Percentiles rank a stretch among this genome's conserved stretches.
phyloP scores from a whole-genome alignment of 1,140 invertebrate genomes.

The Sitodiplosis mosellana region DNA sequence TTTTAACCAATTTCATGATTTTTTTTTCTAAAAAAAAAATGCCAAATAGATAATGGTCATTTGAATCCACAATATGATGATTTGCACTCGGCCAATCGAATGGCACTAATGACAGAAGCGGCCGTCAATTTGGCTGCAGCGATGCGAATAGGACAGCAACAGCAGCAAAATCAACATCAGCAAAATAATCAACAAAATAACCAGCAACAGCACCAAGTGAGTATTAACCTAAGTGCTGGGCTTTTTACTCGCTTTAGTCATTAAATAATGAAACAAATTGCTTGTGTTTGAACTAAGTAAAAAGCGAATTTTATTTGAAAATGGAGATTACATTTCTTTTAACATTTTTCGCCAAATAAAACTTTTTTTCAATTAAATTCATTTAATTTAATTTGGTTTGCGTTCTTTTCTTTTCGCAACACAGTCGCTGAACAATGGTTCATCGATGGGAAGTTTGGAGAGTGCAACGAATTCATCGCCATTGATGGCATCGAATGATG shows the following conservation, averaged over 20 bases:
- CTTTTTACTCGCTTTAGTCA: too few species aligned
- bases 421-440: constrained; percentile 16
- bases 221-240: neutral
- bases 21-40: too few species aligned
- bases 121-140: constrained; percentile 61
- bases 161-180: neutral
- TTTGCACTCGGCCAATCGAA: constrained; percentile 43
- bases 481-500: constrained; percentile 17
- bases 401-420: too few species aligned
- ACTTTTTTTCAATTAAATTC: too few species aligned
- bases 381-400: too few species aligned
- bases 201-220: too few species aligned
- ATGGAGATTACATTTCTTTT: too few species aligned
- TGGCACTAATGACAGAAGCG: constrained; percentile 53
- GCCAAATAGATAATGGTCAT: constrained; percentile 1
- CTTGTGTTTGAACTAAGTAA: too few species aligned
- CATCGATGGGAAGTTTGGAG: constrained; percentile 2
- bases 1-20: too few species aligned
- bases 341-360: too few species aligned
- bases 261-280: too few species aligned
- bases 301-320: too few species aligned
- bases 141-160: constrained; percentile 46
- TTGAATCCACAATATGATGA: constrained; percentile 44
- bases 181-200: neutral
- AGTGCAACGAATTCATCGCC: constrained; percentile 8